Base-by-base conservation (phyloP, 2,797 vertebrate species). In the Girardinus metallicus region DNA sequence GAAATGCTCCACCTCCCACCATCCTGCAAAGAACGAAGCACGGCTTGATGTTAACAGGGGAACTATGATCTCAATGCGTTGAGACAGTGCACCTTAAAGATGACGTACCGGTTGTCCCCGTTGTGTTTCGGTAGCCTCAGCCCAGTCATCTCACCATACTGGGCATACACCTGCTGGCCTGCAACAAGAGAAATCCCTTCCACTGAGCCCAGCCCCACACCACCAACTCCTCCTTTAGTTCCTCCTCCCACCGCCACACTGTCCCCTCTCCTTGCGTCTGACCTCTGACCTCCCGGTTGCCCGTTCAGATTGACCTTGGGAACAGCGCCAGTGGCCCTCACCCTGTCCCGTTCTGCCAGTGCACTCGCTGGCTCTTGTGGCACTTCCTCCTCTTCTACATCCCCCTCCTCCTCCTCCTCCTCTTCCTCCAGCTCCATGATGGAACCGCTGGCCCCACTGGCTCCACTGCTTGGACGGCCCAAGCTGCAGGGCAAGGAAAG, bases 401-500 rank as follows among this genome's bases (percentile, higher is more conserved):
- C 93, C 77, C 80, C 91, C 60, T 92, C 94, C 73, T 92, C 95
- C 77, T 93, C 92, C 91, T 98, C 97, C 95, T 97, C 97, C 88
- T 98, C 97, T 95, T 98, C 97, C 91, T 97, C 97, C 89, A 99
- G 94, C 93, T 98, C 98, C 97, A 98, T 96, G 91, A 98, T 97
- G 83, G 98, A 98, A 93, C 98, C 97, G 78, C 97, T 96, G 39
- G 96, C 96, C 81, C 96, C 95, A 1, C 95, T 96, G 76, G 95
- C 95, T 18, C 95, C 94, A 0, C 95, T 96, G 92, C 95, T 92
- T 0, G 96, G 96, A 47, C 96, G 94, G 2, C 96, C 96, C 94
- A 97, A 95, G 95, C 98, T 82, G 94, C 86, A 96, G 68, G 95
- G 96, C 39, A 96, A 91, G 44, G 95, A 96, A 21, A 96, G 94